These are phyloP conservation scores for Dryadula phaetusa DNA, from an alignment of 2,888 invertebrate species.

Conservation along the genomic window DNA sequence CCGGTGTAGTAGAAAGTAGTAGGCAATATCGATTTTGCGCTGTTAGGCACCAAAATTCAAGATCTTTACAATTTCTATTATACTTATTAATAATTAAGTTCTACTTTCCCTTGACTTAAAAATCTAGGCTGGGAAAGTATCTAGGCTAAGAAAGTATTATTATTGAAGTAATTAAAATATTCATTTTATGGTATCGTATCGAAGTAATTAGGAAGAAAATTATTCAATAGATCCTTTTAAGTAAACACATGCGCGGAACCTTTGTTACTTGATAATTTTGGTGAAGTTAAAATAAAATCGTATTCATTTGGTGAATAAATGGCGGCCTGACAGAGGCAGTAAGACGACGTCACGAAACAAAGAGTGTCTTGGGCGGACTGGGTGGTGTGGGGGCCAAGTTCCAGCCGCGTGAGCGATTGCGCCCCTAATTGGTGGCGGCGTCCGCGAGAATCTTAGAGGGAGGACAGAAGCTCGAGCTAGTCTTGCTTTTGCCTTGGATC, in stretches of 20 bases:
- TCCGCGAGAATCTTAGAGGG: slow-evolving; percentile 85
- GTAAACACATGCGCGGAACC: slow-evolving; percentile 46
- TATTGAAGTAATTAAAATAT: no score
- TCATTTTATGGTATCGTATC: no score
- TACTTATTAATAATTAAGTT: no score
- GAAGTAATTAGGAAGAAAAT: no score
- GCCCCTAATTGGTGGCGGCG: slow-evolving; percentile 84
- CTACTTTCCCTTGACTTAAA: no score
- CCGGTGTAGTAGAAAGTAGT: no score
- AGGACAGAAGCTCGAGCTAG: slow-evolving; percentile 77
- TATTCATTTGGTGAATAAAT: slow-evolving; percentile 79
- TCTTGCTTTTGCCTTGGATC: slow-evolving; percentile 68
- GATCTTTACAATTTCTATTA: no score
- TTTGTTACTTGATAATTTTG: slow-evolving; percentile 43
- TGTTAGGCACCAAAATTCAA: no score
- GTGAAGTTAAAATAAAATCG: slow-evolving; percentile 77
- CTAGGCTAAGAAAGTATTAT: no score
- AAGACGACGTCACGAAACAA: slow-evolving; percentile 71
- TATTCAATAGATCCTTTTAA: not conserved
- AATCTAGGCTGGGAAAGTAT: no score
- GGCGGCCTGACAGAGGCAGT: slow-evolving; percentile 58
- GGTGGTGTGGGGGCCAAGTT: slow-evolving; percentile 57
- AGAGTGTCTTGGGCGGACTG: slow-evolving; percentile 61
- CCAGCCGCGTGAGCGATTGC: slow-evolving; percentile 84
- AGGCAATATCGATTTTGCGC: no score